phyloP scores from a whole-genome alignment of 30 jellyfish, hydroid and myxozoan species.

The Cassiopea andromeda region DNA sequence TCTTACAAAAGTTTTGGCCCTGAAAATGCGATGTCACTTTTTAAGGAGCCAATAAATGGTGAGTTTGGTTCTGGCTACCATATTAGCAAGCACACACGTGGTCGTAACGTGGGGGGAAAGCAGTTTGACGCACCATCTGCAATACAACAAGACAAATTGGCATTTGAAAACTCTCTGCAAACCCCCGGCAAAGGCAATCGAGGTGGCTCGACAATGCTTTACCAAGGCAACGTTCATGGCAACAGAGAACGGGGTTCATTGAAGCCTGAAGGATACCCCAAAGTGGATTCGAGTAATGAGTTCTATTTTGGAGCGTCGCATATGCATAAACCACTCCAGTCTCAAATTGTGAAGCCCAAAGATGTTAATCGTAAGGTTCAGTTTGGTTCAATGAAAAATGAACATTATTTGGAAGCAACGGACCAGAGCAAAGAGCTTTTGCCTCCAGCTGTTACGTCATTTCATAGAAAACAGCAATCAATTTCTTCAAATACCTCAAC shows the following conservation, averaged over 20 bases:
- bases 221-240: background rate
- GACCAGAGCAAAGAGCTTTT: background rate
- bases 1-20: background rate
- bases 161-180: background rate
- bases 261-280: background rate
- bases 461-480: background rate
- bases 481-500: background rate
- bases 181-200: too few species aligned
- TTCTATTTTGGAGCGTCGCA: background rate
- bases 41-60: slow-evolving; percentile 21
- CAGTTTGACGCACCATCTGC: background rate
- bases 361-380: background rate
- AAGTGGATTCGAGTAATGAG: background rate
- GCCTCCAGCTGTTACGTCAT: background rate
- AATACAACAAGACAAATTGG: background rate
- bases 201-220: too few species aligned
- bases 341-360: background rate
- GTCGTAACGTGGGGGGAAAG: background rate
- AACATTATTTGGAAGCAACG: background rate
- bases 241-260: background rate
- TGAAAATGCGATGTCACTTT: background rate
- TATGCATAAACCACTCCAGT: background rate
- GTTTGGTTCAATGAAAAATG: background rate
- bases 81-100: background rate
- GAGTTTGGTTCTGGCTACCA: background rate